Evolutionary conservation across 2,113 vertebrate genomes (phyloP), one percentile per base, ranked within the genome.

Genomic region (Astur gentilis): DNA sequence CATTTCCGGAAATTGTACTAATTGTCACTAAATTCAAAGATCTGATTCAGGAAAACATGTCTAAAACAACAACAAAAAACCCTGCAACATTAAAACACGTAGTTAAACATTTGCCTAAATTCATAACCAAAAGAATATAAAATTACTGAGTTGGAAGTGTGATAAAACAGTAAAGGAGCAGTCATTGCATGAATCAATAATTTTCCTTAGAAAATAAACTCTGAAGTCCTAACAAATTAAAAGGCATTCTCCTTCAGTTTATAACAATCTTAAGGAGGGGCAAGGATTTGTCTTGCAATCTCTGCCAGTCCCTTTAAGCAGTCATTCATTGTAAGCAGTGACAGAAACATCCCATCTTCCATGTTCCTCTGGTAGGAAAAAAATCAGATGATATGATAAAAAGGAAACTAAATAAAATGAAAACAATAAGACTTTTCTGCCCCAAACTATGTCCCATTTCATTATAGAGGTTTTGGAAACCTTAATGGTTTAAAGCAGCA

Each of bases 381-480:
- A 86, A 72, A 47, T 45, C 31, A 79, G 20, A 57, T 3, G 40
- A 89, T 18, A 67, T 19, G 65, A 47, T 44, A 7, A 72, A 87
- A 82, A 57, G 64, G 20, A 38, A 78, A 73, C 18, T 10, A 49
- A 81, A 57, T 22, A 89, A 32, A 75, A 54, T 58, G 11, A 61
- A 92, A 85, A 44, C 23, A 49, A 11, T 45, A 34, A 61, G 14
- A 82, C 4, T 80, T 57, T 83, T 90, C 62, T 75, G 18, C 36
- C 40, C 52, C 45, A 80, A n/a, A 82, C 10, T 54, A 1, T 32
- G 12, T 25, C 45, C 26, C 0, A 0, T 73, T 54, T 32, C 29
- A 58, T 90, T 89, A 45, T 2, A 66, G 58, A 79, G n/a, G 27
- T 62, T 89, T 72, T 4, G 0, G 70, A 93, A 93, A 47, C 16